Percentiles rank a stretch among this genome's conserved stretches.
These are phyloP conservation scores for Tympanoctomys barrerae DNA, from an alignment of 2,797 vertebrate genomes.

Conservation along the genomic window DNA sequence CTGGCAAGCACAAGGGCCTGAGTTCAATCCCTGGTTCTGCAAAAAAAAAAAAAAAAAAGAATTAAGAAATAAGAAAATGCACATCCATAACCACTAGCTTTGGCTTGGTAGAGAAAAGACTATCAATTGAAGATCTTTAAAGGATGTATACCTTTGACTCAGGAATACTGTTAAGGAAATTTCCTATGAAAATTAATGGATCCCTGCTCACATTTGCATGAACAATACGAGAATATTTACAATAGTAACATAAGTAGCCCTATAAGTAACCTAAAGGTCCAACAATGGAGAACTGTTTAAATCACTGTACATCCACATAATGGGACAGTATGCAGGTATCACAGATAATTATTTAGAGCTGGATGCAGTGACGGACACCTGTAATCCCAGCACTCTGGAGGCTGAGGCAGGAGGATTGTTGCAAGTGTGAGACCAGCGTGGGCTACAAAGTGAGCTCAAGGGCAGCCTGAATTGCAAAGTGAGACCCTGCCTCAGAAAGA, in stretches of 20 bases:
- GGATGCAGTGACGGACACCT: too few species aligned
- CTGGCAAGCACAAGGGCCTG: too few species aligned
- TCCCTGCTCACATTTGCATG: not conserved
- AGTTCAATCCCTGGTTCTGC: too few species aligned
- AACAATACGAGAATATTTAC: not conserved
- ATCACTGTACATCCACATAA: not conserved
- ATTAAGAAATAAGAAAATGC: not conserved
- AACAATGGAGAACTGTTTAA: not conserved
- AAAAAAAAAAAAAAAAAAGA: not conserved
- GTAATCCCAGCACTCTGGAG: too few species aligned
- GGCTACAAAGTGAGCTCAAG: too few species aligned
- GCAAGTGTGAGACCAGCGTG: too few species aligned
- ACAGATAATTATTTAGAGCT: constrained; percentile 1
- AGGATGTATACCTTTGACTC: not conserved
- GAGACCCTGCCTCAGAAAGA: too few species aligned
- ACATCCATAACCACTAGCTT: not conserved
- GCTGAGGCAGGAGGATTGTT: too few species aligned
- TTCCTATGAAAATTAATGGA: not conserved
- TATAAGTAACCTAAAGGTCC: not conserved
- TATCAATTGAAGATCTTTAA: not conserved
- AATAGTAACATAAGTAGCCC: not conserved
- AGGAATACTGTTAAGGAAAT: not conserved
- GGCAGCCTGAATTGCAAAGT: too few species aligned
- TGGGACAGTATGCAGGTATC: not conserved
- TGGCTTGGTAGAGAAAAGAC: not conserved